Conservation (phyloP, 2,113 vertebrate genomes). For the Hyaena hyaena region DNA sequence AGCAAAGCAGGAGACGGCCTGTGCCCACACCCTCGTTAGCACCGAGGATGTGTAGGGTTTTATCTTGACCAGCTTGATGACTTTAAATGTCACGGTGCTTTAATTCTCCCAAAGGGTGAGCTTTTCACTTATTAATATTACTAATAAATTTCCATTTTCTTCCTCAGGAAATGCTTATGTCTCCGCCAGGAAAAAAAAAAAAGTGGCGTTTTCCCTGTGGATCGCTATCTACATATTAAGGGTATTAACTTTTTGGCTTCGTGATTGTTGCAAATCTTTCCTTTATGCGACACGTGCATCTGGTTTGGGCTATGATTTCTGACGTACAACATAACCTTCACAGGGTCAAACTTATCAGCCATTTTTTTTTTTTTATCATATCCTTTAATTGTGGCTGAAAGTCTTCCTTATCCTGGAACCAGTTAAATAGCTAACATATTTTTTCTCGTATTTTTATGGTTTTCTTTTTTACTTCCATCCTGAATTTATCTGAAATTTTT, state of each 20-base stretch:
- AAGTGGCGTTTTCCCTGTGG: no score
- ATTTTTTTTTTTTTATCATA: neutral
- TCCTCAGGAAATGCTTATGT: neutral
- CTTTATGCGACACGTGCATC: neutral
- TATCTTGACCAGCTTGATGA: neutral
- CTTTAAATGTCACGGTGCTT: neutral
- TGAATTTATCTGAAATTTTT: neutral
- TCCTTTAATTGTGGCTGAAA: neutral
- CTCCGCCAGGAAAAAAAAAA: neutral
- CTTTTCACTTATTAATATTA: neutral
- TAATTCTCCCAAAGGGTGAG: neutral
- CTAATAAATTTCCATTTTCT: neutral
- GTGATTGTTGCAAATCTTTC: neutral
- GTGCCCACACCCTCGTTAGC: fast-evolving
- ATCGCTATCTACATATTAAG: neutral
- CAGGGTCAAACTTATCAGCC: no score
- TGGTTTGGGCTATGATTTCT: neutral
- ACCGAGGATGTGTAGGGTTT: fast-evolving
- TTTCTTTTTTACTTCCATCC: neutral
- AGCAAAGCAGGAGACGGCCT: fast-evolving
- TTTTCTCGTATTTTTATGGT: neutral
- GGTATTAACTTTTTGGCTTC: neutral
- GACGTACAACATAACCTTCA: neutral
- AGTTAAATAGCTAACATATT: neutral
- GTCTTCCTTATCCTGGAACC: neutral